Conservation (phyloP, 2,113 vertebrate genomes). For the Limanda limanda region DNA sequence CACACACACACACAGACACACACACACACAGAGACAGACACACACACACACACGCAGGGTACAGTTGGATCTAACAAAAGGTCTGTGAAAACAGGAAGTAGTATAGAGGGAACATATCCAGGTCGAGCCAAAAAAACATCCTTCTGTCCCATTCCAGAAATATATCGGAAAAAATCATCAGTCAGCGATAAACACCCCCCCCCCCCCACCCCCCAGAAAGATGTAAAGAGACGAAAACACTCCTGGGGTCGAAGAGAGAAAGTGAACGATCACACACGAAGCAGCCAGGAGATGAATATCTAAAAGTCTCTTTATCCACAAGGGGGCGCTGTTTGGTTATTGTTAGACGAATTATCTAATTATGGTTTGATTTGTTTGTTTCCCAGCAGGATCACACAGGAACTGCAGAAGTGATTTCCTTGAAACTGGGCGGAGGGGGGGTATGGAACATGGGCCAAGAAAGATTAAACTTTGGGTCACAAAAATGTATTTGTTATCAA, state of each 20-base stretch:
- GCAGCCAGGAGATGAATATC: too few relatives aligned
- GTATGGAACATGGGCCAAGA: too few relatives aligned
- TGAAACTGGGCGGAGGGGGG: too few relatives aligned
- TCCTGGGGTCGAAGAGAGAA: neutral
- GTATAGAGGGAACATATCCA: slow-evolving; percentile 69
- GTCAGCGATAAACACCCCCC: neutral
- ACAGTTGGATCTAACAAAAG: slow-evolving; percentile 57
- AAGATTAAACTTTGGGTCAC: too few relatives aligned
- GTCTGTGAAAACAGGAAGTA: slow-evolving; percentile 76
- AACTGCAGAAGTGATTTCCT: too few relatives aligned
- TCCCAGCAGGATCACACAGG: too few relatives aligned
- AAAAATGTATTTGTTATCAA: too few relatives aligned
- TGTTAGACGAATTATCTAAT: neutral
- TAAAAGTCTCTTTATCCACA: neutral
- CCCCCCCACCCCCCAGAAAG: neutral
- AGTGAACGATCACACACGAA: neutral
- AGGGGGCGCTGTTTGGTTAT: neutral
- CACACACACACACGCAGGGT: slow-evolving; percentile 26
- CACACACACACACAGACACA: neutral
- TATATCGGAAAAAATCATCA: slow-evolving; percentile 36
- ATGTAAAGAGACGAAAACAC: slow-evolving; percentile 25
- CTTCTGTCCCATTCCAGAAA: slow-evolving; percentile 51
- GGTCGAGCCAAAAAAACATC: slow-evolving; percentile 64
- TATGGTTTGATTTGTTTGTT: neutral
- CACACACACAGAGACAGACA: slow-evolving; percentile 12